These are phyloP conservation scores for Pycnonotus jocosus DNA, from an alignment of 2,113 vertebrate species.

Conservation along the genomic window DNA sequence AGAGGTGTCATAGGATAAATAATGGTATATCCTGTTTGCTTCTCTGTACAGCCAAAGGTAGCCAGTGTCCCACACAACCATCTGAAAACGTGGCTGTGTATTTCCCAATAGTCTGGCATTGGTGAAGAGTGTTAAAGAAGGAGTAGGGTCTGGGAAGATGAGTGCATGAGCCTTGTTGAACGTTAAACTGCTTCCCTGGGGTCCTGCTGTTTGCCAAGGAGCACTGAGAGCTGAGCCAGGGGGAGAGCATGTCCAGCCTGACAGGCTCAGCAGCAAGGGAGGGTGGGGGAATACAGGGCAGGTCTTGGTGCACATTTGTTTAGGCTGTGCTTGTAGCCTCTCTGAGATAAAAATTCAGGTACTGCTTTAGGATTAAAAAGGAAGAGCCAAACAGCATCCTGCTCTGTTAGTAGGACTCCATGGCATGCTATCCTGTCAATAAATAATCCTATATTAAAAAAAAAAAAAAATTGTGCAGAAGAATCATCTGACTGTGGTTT, in stretches of 20 bases:
- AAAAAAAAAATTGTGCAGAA: not conserved
- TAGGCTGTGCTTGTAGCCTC: not conserved
- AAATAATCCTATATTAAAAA: not conserved
- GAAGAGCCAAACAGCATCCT: not conserved
- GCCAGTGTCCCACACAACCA: not conserved
- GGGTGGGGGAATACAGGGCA: not conserved
- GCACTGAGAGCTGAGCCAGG: rapidly evolving
- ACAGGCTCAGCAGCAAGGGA: not conserved
- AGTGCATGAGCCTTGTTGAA: not conserved
- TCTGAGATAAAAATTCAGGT: rapidly evolving
- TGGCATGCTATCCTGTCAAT: not conserved
- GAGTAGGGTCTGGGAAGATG: not conserved
- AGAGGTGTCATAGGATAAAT: not conserved
- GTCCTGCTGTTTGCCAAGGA: not conserved
- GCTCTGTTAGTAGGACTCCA: not conserved
- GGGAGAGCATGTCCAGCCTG: too few relatives aligned
- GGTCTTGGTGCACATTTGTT: not conserved
- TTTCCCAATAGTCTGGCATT: rapidly evolving
- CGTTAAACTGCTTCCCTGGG: rapidly evolving
- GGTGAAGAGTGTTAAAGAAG: not conserved
- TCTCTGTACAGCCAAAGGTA: not conserved
- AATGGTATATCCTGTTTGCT: not conserved
- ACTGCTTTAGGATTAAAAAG: not conserved
- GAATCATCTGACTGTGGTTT: not conserved
- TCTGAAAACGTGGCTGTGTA: not conserved